Base-by-base conservation (phyloP, 2,113 vertebrate genomes). In the Montifringilla adamsi region DNA sequence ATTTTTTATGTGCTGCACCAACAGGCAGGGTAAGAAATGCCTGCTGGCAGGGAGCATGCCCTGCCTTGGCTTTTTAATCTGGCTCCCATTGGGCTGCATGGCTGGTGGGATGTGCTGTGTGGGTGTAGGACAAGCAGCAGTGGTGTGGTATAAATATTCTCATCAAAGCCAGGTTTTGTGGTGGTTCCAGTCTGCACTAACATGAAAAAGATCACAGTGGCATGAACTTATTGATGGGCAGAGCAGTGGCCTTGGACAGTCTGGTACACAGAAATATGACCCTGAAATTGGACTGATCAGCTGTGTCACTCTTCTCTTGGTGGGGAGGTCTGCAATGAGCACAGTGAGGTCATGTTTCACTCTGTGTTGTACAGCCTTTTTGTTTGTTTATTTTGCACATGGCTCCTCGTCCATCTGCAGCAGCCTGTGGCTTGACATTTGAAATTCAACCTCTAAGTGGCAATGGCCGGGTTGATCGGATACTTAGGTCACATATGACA, bases 381-480 rank as follows among this genome's bases (percentile, higher is more conserved):
- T 55, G 63, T 94, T 87, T 93, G 85, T 90, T 95, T 94, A 39
- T 92, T 93, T 94, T 93, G 92, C n/a, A 30, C 56, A 22, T 33
- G 83, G 64, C 59, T 95, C 84, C 79, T 67, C 82, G 50, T 86
- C 63, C 70, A 55, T 47, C 72, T 77, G 26, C 68, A 83, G 90
- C 85, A 94, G 82, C 63, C 6, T 81, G 86, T 81, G 86, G 80
- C 80, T 89, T 92, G 89, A 90, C 86, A 89, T 94, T 90, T 95
- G 85, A 96, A 96, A 95, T 95, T 50, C 92, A 94, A 81, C 79
- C 83, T 95, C 79, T 15, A 47, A 86, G 68, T 47, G 76, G 64
- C 64, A 31, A 24, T 56, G 78, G 52, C 64, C 56, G n/a, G 8
- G 53, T 88, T 68, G 75, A 33, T 86, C 2, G 35, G 53, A 84